Evolutionary conservation across 1,140 invertebrate genomes (phyloP).

Genomic region (Drosophila nikananu): DNA sequence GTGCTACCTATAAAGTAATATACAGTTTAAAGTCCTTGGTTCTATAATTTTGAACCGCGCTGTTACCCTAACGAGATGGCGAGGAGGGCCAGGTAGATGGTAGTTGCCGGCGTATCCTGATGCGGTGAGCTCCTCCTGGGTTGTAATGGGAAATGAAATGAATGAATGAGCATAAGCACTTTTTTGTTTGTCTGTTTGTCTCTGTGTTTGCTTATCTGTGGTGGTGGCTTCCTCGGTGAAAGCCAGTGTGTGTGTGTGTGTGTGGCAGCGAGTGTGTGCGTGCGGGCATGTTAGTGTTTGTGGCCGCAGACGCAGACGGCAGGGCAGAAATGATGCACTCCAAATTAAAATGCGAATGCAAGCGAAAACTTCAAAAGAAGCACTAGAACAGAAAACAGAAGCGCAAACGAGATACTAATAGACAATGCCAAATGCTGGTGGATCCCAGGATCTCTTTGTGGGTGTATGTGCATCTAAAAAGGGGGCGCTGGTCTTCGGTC

Average conservation of each 20-base stretch:
- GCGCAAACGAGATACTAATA: slow-evolving; percentile 83
- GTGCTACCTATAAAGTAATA: background rate
- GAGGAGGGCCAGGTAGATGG: slow-evolving; percentile 22
- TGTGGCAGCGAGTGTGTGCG: slow-evolving; percentile 13
- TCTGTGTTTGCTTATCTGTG: slow-evolving; percentile 41
- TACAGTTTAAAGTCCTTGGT: background rate
- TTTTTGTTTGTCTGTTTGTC: slow-evolving; percentile 69
- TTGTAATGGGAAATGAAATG: slow-evolving; percentile 84
- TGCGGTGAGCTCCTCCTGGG: slow-evolving; percentile 46
- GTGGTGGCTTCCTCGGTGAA: slow-evolving; percentile 42
- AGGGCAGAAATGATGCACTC: slow-evolving; percentile 78
- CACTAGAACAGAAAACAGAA: slow-evolving; percentile 83
- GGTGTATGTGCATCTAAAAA: slow-evolving; percentile 15
- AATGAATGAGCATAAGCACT: slow-evolving; percentile 84
- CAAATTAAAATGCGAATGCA: slow-evolving; percentile 84
- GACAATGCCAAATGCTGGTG: slow-evolving; percentile 69
- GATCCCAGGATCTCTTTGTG: slow-evolving; percentile 11
- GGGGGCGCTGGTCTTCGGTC: slow-evolving; percentile 30
- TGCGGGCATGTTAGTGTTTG: slow-evolving; percentile 62
- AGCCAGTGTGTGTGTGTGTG: background rate
- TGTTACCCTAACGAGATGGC: slow-evolving; percentile 12
- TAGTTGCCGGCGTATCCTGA: slow-evolving; percentile 32
- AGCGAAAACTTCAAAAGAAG: slow-evolving; percentile 84
- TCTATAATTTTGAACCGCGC: background rate
- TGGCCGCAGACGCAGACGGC: slow-evolving; percentile 63